These are phyloP conservation scores for Corythornis cristatus DNA, from an alignment of 2,113 vertebrate species.

Conservation along the genomic window DNA sequence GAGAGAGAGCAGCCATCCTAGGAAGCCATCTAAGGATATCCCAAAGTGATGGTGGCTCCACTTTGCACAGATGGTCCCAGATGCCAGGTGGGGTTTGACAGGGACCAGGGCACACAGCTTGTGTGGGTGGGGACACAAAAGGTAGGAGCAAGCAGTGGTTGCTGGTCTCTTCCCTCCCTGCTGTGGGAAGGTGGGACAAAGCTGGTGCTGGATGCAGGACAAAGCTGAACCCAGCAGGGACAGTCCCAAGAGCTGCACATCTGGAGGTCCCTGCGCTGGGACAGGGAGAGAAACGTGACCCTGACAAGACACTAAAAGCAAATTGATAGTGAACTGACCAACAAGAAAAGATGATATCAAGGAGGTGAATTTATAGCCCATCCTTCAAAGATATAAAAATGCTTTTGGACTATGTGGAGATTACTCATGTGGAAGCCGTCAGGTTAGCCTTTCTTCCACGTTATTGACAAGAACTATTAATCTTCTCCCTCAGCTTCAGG, in stretches of 20 bases:
- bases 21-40: neutral
- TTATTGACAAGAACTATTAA: slow-evolving; percentile 69
- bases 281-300: neutral
- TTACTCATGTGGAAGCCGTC: slow-evolving; percentile 57
- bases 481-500: slow-evolving; percentile 52
- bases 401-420: slow-evolving; percentile 31
- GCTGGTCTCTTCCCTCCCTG: neutral
- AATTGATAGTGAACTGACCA: slow-evolving; percentile 4
- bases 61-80: fast-evolving
- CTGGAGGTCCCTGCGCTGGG: neutral
- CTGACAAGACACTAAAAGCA: neutral
- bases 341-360: slow-evolving; percentile 31
- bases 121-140: neutral
- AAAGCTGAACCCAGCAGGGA: fast-evolving
- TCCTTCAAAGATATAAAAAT: slow-evolving; percentile 66
- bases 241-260: fast-evolving
- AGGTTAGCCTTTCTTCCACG: slow-evolving; percentile 66
- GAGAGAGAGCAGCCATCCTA: neutral
- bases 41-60: neutral
- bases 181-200: neutral
- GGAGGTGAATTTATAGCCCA: slow-evolving; percentile 44
- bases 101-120: neutral
- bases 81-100: neutral
- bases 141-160: fast-evolving
- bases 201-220: fast-evolving